Evolutionary conservation across 1,140 invertebrate species (phyloP), one percentile per base, ranked within the genome.

Genomic region (Drosophila seguyi): DNA sequence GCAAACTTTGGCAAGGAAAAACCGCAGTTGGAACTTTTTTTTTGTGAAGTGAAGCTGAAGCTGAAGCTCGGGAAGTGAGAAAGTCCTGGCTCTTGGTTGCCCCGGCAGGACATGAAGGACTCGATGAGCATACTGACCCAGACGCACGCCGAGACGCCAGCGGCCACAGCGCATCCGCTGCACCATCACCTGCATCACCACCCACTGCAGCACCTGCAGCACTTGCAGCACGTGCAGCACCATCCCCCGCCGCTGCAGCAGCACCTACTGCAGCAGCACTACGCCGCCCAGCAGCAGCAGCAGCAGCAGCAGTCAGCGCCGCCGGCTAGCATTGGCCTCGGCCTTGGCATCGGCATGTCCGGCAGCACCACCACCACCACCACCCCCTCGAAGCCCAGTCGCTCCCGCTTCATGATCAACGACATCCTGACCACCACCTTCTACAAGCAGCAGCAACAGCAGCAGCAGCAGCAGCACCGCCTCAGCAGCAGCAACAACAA

Each of bases 351-450:
- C 41, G 79, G 73, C 47, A 84, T 85, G 76, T 74, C 76, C 56
- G 79, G 66, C 59, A 71, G 59, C 61, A 56, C 45, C 31, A 65
- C 71, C 61, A 67, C 45, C 31, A 65, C 71, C 42, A 85, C 93
- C 48, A 77, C 93, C 59, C 95, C 94, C 79, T 93, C 94, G 74
- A 95, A 94, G 94, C 95, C 95, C 52, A 95, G 95, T 75, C 94
- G 96, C 47, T 96, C 96, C 18, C 93, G 96, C 45, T 97, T 96
- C 93, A 96, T 96, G 96, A 96, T 96, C 93, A 96, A 95, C 41
- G 96, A 97, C 81, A 96, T 97, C 73, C 93, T 96, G 42, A 95
- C 95, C 34, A 95, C 90, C 11, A 86, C 83, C 5, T 91, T 88
- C 39, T 92, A 92, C 56, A 91, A 91, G 56, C 87, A 92, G 31